Evolutionary conservation across 1,140 invertebrate species (phyloP), one percentile per base, ranked within the genome.

Genomic region (Ruditapes philippinarum): DNA sequence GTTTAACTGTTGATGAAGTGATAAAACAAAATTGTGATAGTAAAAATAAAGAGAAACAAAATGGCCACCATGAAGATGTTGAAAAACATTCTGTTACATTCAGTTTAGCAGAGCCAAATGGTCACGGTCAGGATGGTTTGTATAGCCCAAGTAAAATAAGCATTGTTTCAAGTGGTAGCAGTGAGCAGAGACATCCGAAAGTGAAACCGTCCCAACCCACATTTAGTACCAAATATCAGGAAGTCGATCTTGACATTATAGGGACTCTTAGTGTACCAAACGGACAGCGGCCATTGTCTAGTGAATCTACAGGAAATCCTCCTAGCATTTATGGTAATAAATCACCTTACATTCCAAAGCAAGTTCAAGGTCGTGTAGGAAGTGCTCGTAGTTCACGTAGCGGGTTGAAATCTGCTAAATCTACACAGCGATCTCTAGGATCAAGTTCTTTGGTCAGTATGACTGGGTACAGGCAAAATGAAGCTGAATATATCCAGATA

Each of bases 401-500:
- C 57, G 45, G 78, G 36, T 7, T 76, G 51, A 89, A 89, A 57
- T 89, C 87, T 45, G 80, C 78, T 17, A 88, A 80, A 38, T 88
- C 85, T 19, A 28, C 42, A 36, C 85, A 88, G 45, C 60, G 57
- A 45, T 54, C 76, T 11, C 74, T 88, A 0, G 85, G 51, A 0
- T 82, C 79, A 57, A 60, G 62, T 25, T 89, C 87, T 1, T 31
- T 89, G 28, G 38, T 65, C 25, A 90, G 51, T 76, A 89, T 89
- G 60, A 88, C 87, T 25, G 51, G 89, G 25, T 76, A 49, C 19
- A 73, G 49, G 19, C 84, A 40, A n/a, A 90, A 90, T 57, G 91
- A 92, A n/a, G 76, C 92, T 28, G 89, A 93, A 62, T 93, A 89
- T 74, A 93, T 93, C 57, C 87, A 91, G 54, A 92, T 93, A 28